phyloP scores from a whole-genome alignment of 2,113 vertebrate genomes.

The Actinemys pallida region DNA sequence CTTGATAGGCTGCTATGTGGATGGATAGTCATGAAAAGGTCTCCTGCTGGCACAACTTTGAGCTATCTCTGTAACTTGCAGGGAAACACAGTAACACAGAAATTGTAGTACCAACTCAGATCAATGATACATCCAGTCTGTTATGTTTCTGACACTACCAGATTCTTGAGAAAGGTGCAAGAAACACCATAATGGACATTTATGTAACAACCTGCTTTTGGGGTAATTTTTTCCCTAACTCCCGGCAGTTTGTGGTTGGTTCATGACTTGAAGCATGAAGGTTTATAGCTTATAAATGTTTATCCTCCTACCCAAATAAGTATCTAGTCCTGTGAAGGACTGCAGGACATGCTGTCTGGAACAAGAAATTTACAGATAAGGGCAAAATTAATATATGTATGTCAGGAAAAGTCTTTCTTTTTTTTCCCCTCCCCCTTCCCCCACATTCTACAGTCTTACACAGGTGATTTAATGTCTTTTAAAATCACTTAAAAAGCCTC shows the following conservation, averaged over 20 bases:
- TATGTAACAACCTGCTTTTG: neutral
- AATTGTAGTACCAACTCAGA: neutral
- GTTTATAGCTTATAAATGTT: neutral
- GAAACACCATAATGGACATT: neutral
- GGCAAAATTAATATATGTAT: neutral
- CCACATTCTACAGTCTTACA: neutral
- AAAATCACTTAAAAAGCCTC: neutral
- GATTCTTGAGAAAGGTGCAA: neutral
- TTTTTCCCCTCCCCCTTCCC: rapidly evolving
- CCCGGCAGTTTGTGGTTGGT: rapidly evolving
- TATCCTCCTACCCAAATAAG: neutral
- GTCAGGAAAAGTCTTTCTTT: neutral
- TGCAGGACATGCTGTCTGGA: neutral
- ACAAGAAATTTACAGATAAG: neutral
- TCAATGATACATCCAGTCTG: neutral
- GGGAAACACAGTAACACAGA: neutral
- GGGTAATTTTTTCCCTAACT: neutral
- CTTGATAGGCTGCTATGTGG: conserved; percentile 33
- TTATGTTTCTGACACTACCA: neutral
- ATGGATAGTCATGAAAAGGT: conserved; percentile 35
- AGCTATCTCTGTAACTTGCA: neutral
- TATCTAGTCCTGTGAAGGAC: neutral
- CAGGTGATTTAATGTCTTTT: neutral
- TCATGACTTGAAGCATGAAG: neutral
- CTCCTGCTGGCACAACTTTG: neutral